Conservation (phyloP, 2,113 vertebrate species). For the Uropsilus gracilis region DNA sequence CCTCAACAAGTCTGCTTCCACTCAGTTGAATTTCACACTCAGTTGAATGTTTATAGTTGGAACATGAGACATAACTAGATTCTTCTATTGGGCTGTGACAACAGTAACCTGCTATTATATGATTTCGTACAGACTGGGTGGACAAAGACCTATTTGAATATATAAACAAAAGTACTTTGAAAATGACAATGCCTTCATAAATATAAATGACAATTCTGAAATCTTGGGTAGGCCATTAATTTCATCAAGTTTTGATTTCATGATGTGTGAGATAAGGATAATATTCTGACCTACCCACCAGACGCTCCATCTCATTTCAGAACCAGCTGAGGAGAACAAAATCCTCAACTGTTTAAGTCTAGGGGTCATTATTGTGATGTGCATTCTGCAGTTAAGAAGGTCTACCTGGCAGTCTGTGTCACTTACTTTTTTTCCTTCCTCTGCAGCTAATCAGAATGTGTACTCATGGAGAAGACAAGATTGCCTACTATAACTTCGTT, state of each 20-base stretch:
- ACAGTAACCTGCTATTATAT: neutral
- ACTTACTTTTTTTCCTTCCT: neutral
- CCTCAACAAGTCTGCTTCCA: neutral
- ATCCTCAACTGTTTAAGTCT: neutral
- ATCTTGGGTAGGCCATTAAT: neutral
- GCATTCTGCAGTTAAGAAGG: neutral
- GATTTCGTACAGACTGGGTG: neutral
- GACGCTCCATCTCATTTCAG: neutral
- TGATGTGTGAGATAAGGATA: neutral
- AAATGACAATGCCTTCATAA: neutral
- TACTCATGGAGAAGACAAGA: slow-evolving; percentile 78
- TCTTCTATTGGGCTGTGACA: neutral
- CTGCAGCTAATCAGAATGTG: slow-evolving; percentile 84
- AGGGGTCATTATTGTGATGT: fast-evolving
- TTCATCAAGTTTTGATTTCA: neutral
- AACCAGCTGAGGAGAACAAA: neutral
- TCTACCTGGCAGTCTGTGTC: neutral
- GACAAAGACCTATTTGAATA: neutral
- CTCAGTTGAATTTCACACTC: neutral
- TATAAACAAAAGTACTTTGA: neutral
- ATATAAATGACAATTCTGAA: neutral
- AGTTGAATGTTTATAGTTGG: neutral
- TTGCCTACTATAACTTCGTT: slow-evolving; percentile 84
- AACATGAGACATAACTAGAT: neutral
- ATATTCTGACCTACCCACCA: neutral